Evolutionary conservation across 2,113 vertebrate species (phyloP).

Genomic region (Eidolon helvum): DNA sequence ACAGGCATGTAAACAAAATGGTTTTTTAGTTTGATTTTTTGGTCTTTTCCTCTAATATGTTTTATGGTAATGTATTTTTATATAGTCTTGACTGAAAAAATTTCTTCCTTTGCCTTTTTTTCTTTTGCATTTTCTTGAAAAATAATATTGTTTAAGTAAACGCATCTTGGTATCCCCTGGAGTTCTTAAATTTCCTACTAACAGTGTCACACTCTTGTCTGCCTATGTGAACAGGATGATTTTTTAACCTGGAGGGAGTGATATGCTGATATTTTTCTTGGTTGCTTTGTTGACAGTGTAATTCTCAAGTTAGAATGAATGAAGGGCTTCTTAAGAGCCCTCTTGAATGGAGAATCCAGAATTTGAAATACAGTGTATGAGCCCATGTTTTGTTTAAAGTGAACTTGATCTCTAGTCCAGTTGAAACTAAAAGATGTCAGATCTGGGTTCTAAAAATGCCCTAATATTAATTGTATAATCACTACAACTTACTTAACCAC

Average conservation of each 20-base stretch:
- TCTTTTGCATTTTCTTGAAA: neutral
- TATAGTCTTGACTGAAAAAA: neutral
- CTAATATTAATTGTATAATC: neutral
- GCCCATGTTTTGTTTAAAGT: neutral
- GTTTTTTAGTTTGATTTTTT: neutral
- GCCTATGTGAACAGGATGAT: neutral
- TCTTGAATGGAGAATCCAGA: neutral
- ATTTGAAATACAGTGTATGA: neutral
- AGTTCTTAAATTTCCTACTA: neutral
- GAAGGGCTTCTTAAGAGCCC: neutral
- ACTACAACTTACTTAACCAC: neutral
- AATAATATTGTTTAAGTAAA: neutral
- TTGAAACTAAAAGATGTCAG: neutral
- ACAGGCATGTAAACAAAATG: neutral
- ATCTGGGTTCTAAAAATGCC: neutral
- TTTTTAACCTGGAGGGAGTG: neutral
- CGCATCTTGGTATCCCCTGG: neutral
- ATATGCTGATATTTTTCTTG: neutral
- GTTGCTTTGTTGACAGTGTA: neutral
- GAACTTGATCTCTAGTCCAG: neutral
- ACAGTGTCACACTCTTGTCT: neutral
- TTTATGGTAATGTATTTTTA: conserved; percentile 26
- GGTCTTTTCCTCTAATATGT: neutral
- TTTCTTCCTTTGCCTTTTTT: neutral
- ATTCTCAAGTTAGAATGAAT: neutral